Percentiles rank a stretch among this genome's conserved stretches.
These are phyloP conservation scores for Atherinomorus stipes DNA, from an alignment of 2,113 vertebrate species.

Conservation along the genomic window DNA sequence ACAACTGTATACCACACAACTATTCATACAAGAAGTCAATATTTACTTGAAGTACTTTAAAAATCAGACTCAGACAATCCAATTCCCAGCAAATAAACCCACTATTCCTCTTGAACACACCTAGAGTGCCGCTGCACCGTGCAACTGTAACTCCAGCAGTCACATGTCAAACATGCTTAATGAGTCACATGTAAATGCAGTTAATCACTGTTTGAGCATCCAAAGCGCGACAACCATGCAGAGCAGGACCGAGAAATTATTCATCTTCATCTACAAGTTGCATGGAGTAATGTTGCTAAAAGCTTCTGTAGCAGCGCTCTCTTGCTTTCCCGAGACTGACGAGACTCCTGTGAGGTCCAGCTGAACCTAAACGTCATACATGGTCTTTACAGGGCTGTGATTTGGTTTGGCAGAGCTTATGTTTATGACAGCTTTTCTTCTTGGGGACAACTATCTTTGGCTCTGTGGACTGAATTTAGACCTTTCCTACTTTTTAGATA, in stretches of 20 bases:
- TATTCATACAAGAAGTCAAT: too few species aligned
- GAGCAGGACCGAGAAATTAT: slow-evolving; percentile 4
- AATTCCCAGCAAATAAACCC: too few species aligned
- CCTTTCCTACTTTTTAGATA: too few species aligned
- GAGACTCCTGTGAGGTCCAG: slow-evolving; percentile 2
- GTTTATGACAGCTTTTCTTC: too few species aligned
- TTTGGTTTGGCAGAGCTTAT: background rate
- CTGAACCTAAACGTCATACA: background rate
- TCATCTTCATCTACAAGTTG: background rate
- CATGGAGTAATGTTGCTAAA: background rate
- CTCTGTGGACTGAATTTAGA: too few species aligned
- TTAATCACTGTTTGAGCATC: slow-evolving; percentile 2
- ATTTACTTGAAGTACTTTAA: too few species aligned
- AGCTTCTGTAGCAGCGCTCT: slow-evolving; percentile 1
- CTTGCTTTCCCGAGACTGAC: background rate
- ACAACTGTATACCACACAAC: too few species aligned
- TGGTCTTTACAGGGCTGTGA: too few species aligned
- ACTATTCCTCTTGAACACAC: too few species aligned
- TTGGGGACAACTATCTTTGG: too few species aligned
- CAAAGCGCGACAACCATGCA: slow-evolving; percentile 18
- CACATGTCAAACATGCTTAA: background rate
- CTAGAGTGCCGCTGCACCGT: background rate
- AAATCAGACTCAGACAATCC: too few species aligned
- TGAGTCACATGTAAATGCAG: background rate
- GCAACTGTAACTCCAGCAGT: background rate